Evolutionary conservation across 2,797 vertebrate genomes (phyloP).

Genomic region (Aotus griseimembra): DNA sequence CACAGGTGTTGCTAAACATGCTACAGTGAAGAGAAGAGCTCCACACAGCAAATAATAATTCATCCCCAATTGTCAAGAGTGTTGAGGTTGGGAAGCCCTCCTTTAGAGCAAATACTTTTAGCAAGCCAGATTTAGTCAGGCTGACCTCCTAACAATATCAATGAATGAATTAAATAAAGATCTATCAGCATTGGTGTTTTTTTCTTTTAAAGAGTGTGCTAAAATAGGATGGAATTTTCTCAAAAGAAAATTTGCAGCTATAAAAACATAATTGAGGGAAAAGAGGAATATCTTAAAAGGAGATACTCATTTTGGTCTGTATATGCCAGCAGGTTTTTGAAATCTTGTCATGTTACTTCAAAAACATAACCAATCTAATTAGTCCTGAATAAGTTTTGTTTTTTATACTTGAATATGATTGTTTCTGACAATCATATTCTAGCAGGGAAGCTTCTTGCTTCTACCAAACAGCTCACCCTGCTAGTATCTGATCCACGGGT

Average conservation of each 20-base stretch:
- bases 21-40: not conserved
- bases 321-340: not conserved
- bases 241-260: not conserved
- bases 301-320: not conserved
- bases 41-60: not conserved
- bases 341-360: not conserved
- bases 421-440: not conserved
- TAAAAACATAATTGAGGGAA: not conserved
- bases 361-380: not conserved
- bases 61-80: not conserved
- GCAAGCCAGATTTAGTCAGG: not conserved
- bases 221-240: not conserved
- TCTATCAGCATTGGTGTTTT: not conserved
- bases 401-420: not conserved
- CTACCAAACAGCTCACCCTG: not conserved
- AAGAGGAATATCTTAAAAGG: not conserved
- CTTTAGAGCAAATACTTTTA: not conserved
- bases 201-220: not conserved
- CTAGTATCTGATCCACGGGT: not conserved
- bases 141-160: not conserved
- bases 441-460: not conserved
- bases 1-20: not conserved
- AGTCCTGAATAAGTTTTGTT: not conserved
- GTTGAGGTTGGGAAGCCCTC: not conserved
- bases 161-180: not conserved